These are phyloP conservation scores for Drosophila siamana DNA, from an alignment of 2,888 invertebrate genomes.

Conservation along the genomic window DNA sequence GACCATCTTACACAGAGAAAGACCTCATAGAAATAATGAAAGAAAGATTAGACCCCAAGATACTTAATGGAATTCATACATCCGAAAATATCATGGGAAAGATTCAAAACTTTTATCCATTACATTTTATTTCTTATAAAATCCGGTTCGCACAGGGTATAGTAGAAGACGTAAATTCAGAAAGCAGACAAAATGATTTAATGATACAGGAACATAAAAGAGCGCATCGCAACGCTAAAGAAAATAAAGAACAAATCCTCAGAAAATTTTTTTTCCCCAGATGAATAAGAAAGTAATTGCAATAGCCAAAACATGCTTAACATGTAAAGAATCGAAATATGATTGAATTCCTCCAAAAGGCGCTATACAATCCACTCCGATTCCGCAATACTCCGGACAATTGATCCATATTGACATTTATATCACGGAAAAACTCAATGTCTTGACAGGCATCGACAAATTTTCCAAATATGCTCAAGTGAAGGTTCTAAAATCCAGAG, in stretches of 20 bases:
- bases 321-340: not conserved
- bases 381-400: not conserved
- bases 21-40: not conserved
- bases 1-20: not conserved
- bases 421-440: not conserved
- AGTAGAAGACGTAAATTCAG: too few relatives aligned
- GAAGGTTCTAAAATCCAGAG: too few relatives aligned
- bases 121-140: conserved; percentile 6
- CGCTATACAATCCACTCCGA: not conserved
- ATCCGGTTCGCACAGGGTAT: too few relatives aligned
- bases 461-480: conserved; percentile 1
- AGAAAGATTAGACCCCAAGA: not conserved
- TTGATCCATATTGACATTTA: not conserved
- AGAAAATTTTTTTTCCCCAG: too few relatives aligned
- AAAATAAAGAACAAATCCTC: too few relatives aligned
- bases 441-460: not conserved
- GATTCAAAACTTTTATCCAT: conserved; percentile 9
- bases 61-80: not conserved
- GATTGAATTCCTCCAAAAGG: not conserved
- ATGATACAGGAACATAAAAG: too few relatives aligned
- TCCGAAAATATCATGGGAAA: not conserved
- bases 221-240: too few relatives aligned
- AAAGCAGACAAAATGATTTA: too few relatives aligned
- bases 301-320: too few relatives aligned
- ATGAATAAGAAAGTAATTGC: too few relatives aligned